Evolutionary conservation across 1,140 invertebrate species (phyloP).

Genomic region (Penaeus indicus): DNA sequence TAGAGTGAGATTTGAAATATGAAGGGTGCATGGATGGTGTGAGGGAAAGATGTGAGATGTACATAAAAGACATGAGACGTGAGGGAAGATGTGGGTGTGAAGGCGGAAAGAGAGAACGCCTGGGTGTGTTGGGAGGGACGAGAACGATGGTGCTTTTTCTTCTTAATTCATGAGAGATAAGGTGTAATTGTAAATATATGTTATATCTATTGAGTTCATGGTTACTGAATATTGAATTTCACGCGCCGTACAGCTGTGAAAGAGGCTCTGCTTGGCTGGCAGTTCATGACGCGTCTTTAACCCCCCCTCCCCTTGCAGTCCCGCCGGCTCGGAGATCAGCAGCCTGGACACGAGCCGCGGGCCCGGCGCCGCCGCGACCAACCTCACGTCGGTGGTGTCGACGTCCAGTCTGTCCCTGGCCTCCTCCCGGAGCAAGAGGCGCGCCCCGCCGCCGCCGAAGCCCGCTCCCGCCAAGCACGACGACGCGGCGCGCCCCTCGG

Average conservation of each 20-base stretch:
- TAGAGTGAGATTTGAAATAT: too few species aligned
- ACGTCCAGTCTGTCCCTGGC: conserved; percentile 65
- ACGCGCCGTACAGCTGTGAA: conserved; percentile 63
- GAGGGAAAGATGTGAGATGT: too few species aligned
- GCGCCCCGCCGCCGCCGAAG: conserved; percentile 67
- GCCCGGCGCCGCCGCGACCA: conserved; percentile 35
- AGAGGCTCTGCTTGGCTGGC: too few species aligned
- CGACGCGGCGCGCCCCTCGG: neutral
- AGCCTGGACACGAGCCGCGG: conserved; percentile 1
- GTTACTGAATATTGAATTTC: conserved; percentile 45
- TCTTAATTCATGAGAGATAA: too few species aligned
- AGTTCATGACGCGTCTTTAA: conserved; percentile 48
- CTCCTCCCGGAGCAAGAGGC: conserved; percentile 65
- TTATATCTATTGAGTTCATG: too few species aligned
- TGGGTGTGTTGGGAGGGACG: too few species aligned
- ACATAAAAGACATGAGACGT: too few species aligned
- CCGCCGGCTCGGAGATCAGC: conserved; percentile 51
- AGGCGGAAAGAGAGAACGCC: too few species aligned
- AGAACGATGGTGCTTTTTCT: too few species aligned
- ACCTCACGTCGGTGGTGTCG: conserved; percentile 60
- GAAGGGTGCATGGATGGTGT: too few species aligned
- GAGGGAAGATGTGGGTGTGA: too few species aligned
- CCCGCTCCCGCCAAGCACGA: neutral
- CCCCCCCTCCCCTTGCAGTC: conserved; percentile 21
- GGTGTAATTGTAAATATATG: too few species aligned